Base-by-base conservation (phyloP, 2,113 vertebrate genomes). In the Cyprinodon variegatus region DNA sequence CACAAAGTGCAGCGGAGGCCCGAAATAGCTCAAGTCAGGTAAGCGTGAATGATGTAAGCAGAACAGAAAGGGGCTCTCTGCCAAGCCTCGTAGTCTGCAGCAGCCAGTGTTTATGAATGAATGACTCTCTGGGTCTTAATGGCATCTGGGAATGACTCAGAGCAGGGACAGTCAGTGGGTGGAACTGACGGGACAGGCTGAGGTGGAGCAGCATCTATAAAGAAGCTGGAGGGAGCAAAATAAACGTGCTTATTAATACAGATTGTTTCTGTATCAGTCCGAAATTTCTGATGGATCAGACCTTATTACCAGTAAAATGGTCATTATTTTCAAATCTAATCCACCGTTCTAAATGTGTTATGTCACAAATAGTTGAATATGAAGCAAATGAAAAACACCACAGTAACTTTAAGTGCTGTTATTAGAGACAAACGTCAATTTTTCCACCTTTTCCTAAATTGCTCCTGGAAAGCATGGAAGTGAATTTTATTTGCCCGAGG, bases 11-110 rank as follows among this genome's bases (percentile, higher is more conserved):
- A 73, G 68, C 77, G 66, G 69, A 88, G 81, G 89, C 86, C 88
- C 86, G 85, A 89, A 93, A 93, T 92, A 93, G 92, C 90, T 83
- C 84, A 74, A 83, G 91, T 88, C 91, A 92, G 91, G 86, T 90
- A 89, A 84, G 88, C 79, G 90, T 88, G 86, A 93, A 90, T 91
- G 90, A 91, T 91, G 90, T 83, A 92, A 90, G 73, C 75, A 77
- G 86, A 87, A 83, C 65, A 87, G 82, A 78, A 78, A 86, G 62
- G 36, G 88, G 88, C 69, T 70, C 60, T 62, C 76, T 73, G 92
- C 91, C 90, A 92, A 87, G 88, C 85, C 90, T 85, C 61, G 75
- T 90, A 92, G 86, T 81, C 87, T 86, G 76, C 68, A 68, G 74
- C 82, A 85, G 86, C 78, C 84, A 62, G 76, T 69, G 78, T 88